These are phyloP conservation scores for Mycteria americana DNA, from an alignment of 2,797 vertebrate species.

Conservation along the genomic window DNA sequence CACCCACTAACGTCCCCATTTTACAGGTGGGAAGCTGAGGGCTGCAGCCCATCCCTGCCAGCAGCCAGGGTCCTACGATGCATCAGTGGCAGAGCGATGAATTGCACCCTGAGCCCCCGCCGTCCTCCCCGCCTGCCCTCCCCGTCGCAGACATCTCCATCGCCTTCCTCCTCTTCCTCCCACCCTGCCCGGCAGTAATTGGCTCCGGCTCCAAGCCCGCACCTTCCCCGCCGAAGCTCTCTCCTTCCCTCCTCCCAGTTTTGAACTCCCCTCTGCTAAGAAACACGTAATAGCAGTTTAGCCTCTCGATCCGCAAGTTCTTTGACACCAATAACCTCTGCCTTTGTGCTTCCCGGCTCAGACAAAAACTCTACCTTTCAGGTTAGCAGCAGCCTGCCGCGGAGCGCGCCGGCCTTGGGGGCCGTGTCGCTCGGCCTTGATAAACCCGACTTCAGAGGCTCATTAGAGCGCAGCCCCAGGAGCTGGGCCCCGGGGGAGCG, in stretches of 20 bases:
- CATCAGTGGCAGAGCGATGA: background rate
- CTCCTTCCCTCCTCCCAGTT: background rate
- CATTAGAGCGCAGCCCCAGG: conserved; percentile 52
- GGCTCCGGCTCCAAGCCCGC: background rate
- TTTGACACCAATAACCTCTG: conserved; percentile 67
- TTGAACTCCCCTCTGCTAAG: background rate
- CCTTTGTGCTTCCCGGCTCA: conserved; percentile 34
- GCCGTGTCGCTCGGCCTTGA: background rate
- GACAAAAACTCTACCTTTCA: background rate
- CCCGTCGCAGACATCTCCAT: background rate
- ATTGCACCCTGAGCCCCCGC: background rate
- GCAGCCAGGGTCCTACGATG: background rate
- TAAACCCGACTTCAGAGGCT: conserved; percentile 42
- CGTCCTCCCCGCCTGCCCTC: background rate
- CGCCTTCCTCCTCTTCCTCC: background rate
- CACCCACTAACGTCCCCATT: fast-evolving
- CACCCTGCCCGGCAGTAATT: background rate
- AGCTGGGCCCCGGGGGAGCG: conserved; percentile 40
- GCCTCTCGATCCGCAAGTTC: conserved; percentile 1
- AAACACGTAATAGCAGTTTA: background rate
- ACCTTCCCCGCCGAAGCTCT: background rate
- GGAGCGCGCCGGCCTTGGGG: background rate
- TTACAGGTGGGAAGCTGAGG: background rate
- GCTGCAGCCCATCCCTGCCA: background rate
- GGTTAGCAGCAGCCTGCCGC: background rate